Evolutionary conservation across 2,797 vertebrate genomes (phyloP).

Genomic region (Philypnodon macrostomus): DNA sequence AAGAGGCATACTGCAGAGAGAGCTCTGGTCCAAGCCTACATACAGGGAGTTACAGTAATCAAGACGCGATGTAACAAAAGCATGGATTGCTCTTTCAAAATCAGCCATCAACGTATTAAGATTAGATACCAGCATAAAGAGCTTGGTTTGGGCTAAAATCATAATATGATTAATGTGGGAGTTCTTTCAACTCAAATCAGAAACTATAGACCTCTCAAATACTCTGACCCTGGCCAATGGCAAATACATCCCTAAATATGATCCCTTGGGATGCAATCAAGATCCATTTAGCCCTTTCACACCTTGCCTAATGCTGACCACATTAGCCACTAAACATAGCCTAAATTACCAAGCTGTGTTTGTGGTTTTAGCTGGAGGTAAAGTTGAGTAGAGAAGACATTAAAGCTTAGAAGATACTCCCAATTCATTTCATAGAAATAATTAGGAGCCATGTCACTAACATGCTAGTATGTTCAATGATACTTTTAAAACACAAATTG

Average conservation of each 20-base stretch:
- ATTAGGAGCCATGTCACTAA: not conserved
- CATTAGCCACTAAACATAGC: slow-evolving; percentile 2
- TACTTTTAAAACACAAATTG: not conserved
- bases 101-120: too few relatives aligned
- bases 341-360: not conserved
- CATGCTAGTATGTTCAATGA: not conserved
- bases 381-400: too few relatives aligned
- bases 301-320: not conserved
- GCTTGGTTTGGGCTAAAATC: too few relatives aligned
- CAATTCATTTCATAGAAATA: not conserved
- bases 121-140: too few relatives aligned
- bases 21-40: too few relatives aligned
- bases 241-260: not conserved
- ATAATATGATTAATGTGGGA: too few relatives aligned
- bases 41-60: too few relatives aligned
- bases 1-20: too few relatives aligned
- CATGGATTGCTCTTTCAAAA: too few relatives aligned
- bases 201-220: too few relatives aligned
- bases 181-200: too few relatives aligned
- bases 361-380: not conserved
- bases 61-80: too few relatives aligned
- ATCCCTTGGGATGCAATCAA: not conserved
- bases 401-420: not conserved
- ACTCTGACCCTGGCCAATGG: not conserved
- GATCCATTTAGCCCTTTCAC: slow-evolving; percentile 2